Evolutionary conservation across 2,888 invertebrate species (phyloP), one percentile per base, ranked within the genome.

Genomic region (Linyphia triangularis): DNA sequence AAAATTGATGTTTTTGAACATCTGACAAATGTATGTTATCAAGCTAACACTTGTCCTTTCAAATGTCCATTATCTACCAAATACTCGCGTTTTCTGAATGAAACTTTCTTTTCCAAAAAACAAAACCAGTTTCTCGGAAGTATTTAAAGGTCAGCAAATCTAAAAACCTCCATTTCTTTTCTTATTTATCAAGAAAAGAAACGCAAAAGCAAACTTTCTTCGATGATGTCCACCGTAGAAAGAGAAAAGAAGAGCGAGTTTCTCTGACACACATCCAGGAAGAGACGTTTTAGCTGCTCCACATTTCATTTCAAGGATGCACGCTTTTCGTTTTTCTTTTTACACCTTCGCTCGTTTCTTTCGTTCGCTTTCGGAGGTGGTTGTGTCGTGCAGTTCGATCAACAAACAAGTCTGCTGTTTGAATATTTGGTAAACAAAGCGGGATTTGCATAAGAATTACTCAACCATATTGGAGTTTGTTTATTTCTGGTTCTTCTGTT

Each of bases 271-370:
- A 30, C 28, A 22, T 40, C 2, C 30, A 77, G 61, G 61, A 63
- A 30, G 40, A 16, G 16, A 63, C 26, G 19, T 26, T 51, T 28
- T 30, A 22, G 13, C 61, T 63, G 59, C 24, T 61, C 61, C 33
- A 40, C 37, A 70, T 75, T 73, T 57, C 57, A 24, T 40, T 77
- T 77, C 75, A 77, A 77, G 75, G 75, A 28, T 73, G 4, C 16
- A 40, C 37, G 33, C 22, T 26, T 70, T 33, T 13, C 16, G 16
- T 16, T 67, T n/a, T 67, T 30, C 19, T 10, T 33, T 37, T n/a
- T 59, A n/a, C 9, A 19, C 24, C 24, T 59, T 19, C 22, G 10
- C 9, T 59, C 5, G 6, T n/a, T 33, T 67, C 16, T 30, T 67
- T 67, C 67, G n/a, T n/a, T 10, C 61, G 10, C 24, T 13, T 61